These are phyloP conservation scores for Celastrina argiolus DNA, from an alignment of 2,888 invertebrate genomes.

Conservation along the genomic window DNA sequence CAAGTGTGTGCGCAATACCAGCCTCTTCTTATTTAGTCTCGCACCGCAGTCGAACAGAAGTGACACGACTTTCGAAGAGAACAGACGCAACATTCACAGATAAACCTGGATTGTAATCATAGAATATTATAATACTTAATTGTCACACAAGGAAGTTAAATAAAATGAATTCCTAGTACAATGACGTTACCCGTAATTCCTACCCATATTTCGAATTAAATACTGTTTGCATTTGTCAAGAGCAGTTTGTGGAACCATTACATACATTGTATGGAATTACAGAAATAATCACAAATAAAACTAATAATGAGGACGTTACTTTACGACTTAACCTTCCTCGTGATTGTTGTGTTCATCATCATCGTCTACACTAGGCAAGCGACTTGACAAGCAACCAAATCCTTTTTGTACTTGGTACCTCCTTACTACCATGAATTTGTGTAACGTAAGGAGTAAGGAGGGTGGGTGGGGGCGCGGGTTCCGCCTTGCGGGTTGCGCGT, in stretches of 20 bases:
- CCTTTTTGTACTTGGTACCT: neutral
- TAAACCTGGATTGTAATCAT: too few relatives aligned
- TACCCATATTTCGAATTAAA: neutral
- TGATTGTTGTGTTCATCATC: neutral
- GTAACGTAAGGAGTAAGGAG: too few relatives aligned
- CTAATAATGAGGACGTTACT: neutral
- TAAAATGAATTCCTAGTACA: too few relatives aligned
- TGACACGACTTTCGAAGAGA: too few relatives aligned
- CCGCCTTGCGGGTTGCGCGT: too few relatives aligned
- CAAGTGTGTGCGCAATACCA: too few relatives aligned
- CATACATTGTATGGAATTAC: neutral
- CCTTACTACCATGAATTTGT: neutral
- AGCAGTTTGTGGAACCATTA: neutral
- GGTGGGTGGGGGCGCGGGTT: too few relatives aligned
- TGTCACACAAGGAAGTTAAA: too few relatives aligned
- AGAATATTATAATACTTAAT: too few relatives aligned
- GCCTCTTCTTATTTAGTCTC: too few relatives aligned
- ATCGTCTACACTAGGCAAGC: neutral
- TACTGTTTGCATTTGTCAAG: neutral
- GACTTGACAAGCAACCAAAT: neutral
- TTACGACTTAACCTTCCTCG: constrained; percentile 6
- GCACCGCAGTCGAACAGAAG: too few relatives aligned
- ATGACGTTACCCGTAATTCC: neutral
- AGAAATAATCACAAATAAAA: neutral
- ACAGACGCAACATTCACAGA: too few relatives aligned